Base-by-base conservation (phyloP, 1,140 invertebrate species). In the Saxidomus purpurata region DNA sequence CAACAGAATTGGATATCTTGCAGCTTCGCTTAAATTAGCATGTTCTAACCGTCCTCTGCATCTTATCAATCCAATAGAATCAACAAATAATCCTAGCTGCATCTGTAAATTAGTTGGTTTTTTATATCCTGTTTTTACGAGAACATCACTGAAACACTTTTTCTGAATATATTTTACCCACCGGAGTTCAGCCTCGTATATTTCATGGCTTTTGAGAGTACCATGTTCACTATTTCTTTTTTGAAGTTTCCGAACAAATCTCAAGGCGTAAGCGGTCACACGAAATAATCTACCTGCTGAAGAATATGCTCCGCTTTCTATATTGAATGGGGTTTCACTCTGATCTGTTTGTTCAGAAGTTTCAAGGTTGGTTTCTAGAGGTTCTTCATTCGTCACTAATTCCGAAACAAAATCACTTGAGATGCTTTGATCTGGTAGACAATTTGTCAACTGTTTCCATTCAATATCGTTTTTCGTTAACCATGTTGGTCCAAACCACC, bases 121-220 rank as follows among this genome's bases (percentile, higher is more conserved):
- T 36, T 59, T 61, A 6, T 6, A 11, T 25, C 9, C 25, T 49
- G 61, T 36, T 4, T 43, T 17, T 6, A 61, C 52, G 47, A 59
- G 34, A 8, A 63, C 49, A 25, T 82, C 80, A 8, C 4, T 4
- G 61, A 52, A 82, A 34, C 61, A 52, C 15, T 82, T 31, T 22
- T 36, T 55, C 61, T 82, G 47, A 61, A 82, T 25, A 63, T 9
- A 82, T 49, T 28, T 17, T 6, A 82, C 19, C 80, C 80, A 82
- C 47, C 6, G 2, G 47, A 13, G 59, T 61, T 82, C 80, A 6
- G 49, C 47, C 25, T 61, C 80, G 4, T 6, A 34, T 59, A 82
- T 8, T 49, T 82, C 55, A 15, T n/a, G 8, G 36, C n/a, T 82
- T 22, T 22, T 82, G 6, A 61, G 19, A n/a, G 9, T 15, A 2